Conservation (phyloP, 2,888 invertebrate species). For the Empis livida region DNA sequence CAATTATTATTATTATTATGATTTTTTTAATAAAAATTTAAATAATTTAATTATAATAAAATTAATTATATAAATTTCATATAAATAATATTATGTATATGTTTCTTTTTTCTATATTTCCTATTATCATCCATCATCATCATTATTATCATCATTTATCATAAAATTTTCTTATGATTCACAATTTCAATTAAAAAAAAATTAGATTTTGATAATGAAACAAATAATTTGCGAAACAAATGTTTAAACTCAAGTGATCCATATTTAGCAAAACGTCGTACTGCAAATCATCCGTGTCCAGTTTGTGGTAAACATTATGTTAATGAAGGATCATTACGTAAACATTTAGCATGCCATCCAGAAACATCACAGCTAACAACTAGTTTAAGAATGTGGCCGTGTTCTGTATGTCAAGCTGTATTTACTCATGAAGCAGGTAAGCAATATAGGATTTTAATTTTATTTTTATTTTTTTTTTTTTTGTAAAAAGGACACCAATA, state of each 20-base stretch:
- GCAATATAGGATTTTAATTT: constrained; percentile 17
- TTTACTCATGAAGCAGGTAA: constrained; percentile 90
- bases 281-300: constrained; percentile 89
- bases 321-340: constrained; percentile 83
- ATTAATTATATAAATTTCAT: too few relatives aligned
- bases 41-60: too few relatives aligned
- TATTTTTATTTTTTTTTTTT: too few relatives aligned
- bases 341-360: constrained; percentile 87
- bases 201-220: neutral
- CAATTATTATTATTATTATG: too few relatives aligned
- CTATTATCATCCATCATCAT: too few relatives aligned
- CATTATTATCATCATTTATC: too few relatives aligned
- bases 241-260: constrained; percentile 41
- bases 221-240: constrained; percentile 8
- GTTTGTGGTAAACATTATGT: constrained; percentile 93
- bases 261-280: constrained; percentile 85
- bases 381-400: constrained; percentile 89
- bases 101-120: too few relatives aligned
- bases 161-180: too few relatives aligned
- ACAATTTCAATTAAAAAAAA: too few relatives aligned
- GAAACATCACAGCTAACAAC: constrained; percentile 78
- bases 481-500: too few relatives aligned
- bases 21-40: too few relatives aligned
- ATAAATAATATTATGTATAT: too few relatives aligned
- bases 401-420: constrained; percentile 88